These are phyloP conservation scores for Oxyteleia sp. DNA, from an alignment of 2,888 invertebrate genomes.

Conservation along the genomic window DNA sequence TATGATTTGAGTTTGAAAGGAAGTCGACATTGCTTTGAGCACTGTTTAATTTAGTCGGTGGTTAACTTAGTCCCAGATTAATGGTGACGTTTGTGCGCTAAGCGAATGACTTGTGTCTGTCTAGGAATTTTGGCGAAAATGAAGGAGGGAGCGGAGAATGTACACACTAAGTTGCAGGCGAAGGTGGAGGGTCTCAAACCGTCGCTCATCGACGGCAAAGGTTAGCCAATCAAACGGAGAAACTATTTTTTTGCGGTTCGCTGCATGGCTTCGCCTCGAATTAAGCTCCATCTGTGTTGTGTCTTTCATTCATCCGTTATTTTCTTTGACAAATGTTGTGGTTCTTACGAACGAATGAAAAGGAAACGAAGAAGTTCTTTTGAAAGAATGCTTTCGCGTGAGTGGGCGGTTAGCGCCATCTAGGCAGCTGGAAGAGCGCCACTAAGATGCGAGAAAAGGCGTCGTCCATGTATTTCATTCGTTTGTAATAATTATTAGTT, in stretches of 20 bases:
- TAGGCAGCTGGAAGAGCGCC: too few species aligned
- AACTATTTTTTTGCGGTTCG: conserved; percentile 49
- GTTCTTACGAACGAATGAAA: neutral
- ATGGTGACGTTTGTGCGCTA: conserved; percentile 9
- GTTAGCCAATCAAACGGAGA: conserved; percentile 81
- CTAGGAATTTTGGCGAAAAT: conserved; percentile 97
- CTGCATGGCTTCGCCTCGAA: conserved; percentile 75
- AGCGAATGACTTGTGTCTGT: conserved; percentile 75
- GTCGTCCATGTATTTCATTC: too few species aligned
- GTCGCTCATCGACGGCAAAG: conserved; percentile 87
- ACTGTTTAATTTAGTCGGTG: conserved; percentile 13
- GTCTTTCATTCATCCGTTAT: neutral
- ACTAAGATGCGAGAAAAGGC: too few species aligned
- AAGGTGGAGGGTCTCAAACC: conserved; percentile 93
- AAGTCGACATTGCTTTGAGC: conserved; percentile 21
- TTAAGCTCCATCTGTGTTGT: conserved; percentile 48
- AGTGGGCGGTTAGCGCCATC: neutral
- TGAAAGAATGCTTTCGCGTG: neutral
- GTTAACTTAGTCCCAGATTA: neutral
- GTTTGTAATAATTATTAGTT: too few species aligned
- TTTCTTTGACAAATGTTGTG: neutral
- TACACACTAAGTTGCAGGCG: conserved; percentile 97
- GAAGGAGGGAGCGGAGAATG: conserved; percentile 98
- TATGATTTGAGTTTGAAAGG: conserved; percentile 5
- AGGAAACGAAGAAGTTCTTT: neutral